Evolutionary conservation across 2,797 vertebrate genomes (phyloP), one percentile per base, ranked within the genome.

Genomic region (Zenarchopterus dispar): DNA sequence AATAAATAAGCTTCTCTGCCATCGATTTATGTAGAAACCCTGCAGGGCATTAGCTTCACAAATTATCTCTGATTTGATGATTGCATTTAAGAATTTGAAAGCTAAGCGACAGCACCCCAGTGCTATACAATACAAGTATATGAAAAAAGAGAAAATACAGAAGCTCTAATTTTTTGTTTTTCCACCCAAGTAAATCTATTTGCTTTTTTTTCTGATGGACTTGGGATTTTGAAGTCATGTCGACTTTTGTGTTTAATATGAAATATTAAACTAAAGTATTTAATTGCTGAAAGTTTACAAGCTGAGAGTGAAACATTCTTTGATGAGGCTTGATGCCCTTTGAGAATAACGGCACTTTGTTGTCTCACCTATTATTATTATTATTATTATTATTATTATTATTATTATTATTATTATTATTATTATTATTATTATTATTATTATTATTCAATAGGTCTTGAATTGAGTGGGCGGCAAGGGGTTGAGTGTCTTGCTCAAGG

Each of bases 401-500:
- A n/a, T n/a, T n/a, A n/a, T n/a, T n/a, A n/a, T n/a, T n/a, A n/a
- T n/a, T n/a, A n/a, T n/a, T n/a, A n/a, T n/a, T n/a, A n/a, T n/a
- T n/a, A n/a, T n/a, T n/a, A n/a, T n/a, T n/a, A n/a, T n/a, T n/a
- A n/a, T n/a, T n/a, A n/a, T n/a, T n/a, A n/a, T n/a, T n/a, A 41
- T 56, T 74, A 26, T 77, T 70, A 74, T 78, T 78, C 45, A 49
- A 56, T 62, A 61, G 49, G 55, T 73, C 57, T 62, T 63, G 53
- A 74, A 72, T 55, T 46, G 56, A 62, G 47, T 22, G 49, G 53
- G 64, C 57, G 75, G 71, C 31, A 69, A 55, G 56, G 49, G 64
- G 47, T 81, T 80, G 58, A 56, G 39, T 58, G 64, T 78, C 70
- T 78, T 62, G 72, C 65, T 83, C 65, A 70, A 78, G 76, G 82